A percentile compares a stretch with the other conserved stretches of the same genome.
phyloP scores from a whole-genome alignment of 2,797 vertebrate genomes.

The Notolabrus celidotus region DNA sequence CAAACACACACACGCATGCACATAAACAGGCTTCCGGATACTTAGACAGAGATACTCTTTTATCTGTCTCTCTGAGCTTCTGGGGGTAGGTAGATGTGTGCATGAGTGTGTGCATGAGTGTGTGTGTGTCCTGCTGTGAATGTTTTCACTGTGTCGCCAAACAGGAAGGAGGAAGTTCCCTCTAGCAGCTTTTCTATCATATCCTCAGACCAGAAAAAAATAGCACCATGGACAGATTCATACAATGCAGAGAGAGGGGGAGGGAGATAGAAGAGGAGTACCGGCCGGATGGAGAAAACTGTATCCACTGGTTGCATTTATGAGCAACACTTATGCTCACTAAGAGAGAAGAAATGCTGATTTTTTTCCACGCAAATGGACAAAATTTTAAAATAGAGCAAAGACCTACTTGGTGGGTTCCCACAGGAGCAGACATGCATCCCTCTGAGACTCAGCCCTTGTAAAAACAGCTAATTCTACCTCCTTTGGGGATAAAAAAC shows the following conservation, averaged over 20 bases:
- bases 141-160: slow-evolving; percentile 67
- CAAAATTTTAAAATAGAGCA: slow-evolving; percentile 57
- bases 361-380: slow-evolving; percentile 29
- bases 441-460: slow-evolving; percentile 54
- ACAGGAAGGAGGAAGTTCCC: slow-evolving; percentile 75
- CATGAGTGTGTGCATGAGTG: slow-evolving; percentile 2
- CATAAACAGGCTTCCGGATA: slow-evolving; percentile 38
- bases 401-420: slow-evolving; percentile 51
- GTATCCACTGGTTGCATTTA: slow-evolving; percentile 15
- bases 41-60: slow-evolving; percentile 71
- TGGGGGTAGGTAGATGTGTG: slow-evolving; percentile 35
- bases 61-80: slow-evolving; percentile 56
- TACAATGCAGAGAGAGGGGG: slow-evolving; percentile 1
- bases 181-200: slow-evolving; percentile 52
- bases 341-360: neutral
- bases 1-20: slow-evolving; percentile 12
- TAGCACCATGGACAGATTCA: slow-evolving; percentile 44
- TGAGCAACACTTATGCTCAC: neutral
- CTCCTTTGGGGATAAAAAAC: slow-evolving; percentile 31
- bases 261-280: neutral
- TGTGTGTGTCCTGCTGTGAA: slow-evolving; percentile 53
- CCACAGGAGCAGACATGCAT: slow-evolving; percentile 38
- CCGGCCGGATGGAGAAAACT: slow-evolving; percentile 6
- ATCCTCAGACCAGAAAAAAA: slow-evolving; percentile 36
- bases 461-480: slow-evolving; percentile 32